These are phyloP conservation scores for Cyprinodon variegatus DNA, from an alignment of 2,113 vertebrate genomes.

Conservation along the genomic window DNA sequence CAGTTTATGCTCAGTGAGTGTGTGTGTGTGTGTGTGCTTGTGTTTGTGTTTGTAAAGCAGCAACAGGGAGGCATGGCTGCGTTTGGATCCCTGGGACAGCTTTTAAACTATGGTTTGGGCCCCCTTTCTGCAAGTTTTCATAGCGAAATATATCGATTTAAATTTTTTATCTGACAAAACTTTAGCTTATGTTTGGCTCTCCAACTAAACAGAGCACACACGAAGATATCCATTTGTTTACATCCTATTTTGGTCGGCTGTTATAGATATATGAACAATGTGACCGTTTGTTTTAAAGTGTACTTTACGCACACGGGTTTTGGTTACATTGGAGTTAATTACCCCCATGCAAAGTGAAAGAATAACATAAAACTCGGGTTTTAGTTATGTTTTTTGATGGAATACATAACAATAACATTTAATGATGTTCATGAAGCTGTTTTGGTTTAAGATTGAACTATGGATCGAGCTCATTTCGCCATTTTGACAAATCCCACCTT, in stretches of 20 bases:
- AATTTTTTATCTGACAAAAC: not conserved
- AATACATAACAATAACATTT: not conserved
- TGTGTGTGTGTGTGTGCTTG: conserved; percentile 11
- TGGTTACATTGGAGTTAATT: not conserved
- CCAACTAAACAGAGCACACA: not conserved
- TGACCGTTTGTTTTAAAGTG: not conserved
- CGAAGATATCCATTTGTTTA: conserved; percentile 6
- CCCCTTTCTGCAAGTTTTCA: not conserved
- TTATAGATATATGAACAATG: not conserved
- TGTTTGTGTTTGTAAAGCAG: conserved; percentile 37
- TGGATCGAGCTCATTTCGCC: not conserved
- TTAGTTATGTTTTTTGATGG: not conserved
- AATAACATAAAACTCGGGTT: not conserved
- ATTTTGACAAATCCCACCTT: not conserved
- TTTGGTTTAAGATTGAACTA: not conserved
- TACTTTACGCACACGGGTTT: conserved; percentile 31
- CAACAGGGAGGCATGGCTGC: conserved; percentile 46
- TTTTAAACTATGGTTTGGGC: not conserved
- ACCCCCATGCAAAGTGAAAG: conserved; percentile 2
- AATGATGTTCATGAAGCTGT: not conserved
- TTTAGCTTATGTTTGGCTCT: not conserved
- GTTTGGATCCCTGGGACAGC: conserved; percentile 26
- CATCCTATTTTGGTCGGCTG: not conserved
- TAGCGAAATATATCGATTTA: not conserved
- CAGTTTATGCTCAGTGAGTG: conserved; percentile 8